Evolutionary conservation across 2,113 vertebrate genomes (phyloP), one percentile per base, ranked within the genome.

Genomic region (Oriolus oriolus): DNA sequence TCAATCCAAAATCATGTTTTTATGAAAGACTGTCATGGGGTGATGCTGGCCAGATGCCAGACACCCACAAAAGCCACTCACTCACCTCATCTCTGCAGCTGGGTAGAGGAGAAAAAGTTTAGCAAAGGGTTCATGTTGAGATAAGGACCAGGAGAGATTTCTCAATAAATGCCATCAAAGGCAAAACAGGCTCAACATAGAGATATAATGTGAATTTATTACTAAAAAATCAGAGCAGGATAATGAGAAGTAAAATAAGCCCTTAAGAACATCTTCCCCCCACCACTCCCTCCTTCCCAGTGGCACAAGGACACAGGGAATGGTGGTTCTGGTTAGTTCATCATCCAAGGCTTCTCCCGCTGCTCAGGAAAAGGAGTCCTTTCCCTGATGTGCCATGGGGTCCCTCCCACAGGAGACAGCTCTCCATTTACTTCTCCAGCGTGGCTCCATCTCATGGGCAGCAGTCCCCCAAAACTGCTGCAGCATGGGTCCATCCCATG

Each of bases 401-500:
- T 26, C 13, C 24, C 10, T 66, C 19, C 50, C 30, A 21, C 4
- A 2, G 42, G 8, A 57, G 2, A 35, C 10, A 35, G 35, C 3
- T 66, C 10, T 57, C 31, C 31, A 9, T 65, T 6, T n/a, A 66
- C 42, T n/a, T 59, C 9, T 49, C 13, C 24, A 30, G 1, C 0
- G 0, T 30, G 35, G 13, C 10, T 65, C 20, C 30, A 57, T 11
- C 42, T 26, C 35, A 35, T 16, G 20, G 26, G 24, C 20, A 56
- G 4, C 15, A 47, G 50, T 17, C 7, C 10, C 9, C 2, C 4
- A 28, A n/a, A 71, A 31, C 19, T 30, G 16, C 20, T 75, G 42
- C n/a, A n/a, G 3, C 1, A 0, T 20, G 28, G 30, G 13, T 28
- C 24, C 50, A 10, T 56, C 16, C 35, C 41, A 16, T 1, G 1